Evolutionary conservation across 2,888 invertebrate species (phyloP).

Genomic region (Parasteatoda lunata): DNA sequence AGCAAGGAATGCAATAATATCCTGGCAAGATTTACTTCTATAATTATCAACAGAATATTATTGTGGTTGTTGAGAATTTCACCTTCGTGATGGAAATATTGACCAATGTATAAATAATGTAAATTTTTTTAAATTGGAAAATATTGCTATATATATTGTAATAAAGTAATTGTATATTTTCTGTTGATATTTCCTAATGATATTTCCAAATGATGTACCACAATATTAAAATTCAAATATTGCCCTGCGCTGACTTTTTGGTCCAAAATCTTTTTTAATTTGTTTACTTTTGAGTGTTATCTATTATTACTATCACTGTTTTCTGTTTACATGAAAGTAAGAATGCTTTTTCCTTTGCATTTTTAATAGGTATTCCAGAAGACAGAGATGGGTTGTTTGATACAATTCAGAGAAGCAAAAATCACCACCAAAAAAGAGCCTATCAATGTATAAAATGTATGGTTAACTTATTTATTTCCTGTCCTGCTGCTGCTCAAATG

Average conservation of each 20-base stretch:
- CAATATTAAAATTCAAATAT: too few species aligned
- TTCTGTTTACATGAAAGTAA: background rate
- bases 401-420: conserved; percentile 92
- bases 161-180: too few species aligned
- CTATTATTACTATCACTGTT: background rate
- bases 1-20: too few species aligned
- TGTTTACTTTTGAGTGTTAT: background rate
- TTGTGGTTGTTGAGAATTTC: too few species aligned
- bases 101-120: too few species aligned
- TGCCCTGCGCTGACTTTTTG: background rate
- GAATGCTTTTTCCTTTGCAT: background rate
- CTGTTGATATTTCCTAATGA: too few species aligned
- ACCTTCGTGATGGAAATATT: too few species aligned
- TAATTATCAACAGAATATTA: too few species aligned
- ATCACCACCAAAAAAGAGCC: conserved; percentile 95
- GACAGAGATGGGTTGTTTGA: conserved; percentile 94
- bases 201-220: too few species aligned
- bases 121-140: too few species aligned
- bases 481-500: conserved; percentile 86
- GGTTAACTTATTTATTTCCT: conserved; percentile 90
- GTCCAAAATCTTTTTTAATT: background rate
- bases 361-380: conserved; percentile 80
- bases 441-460: conserved; percentile 98
- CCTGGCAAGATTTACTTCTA: too few species aligned
- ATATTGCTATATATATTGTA: too few species aligned